These are phyloP conservation scores for Pollenia angustigena DNA, from an alignment of 2,888 invertebrate species.

Conservation along the genomic window DNA sequence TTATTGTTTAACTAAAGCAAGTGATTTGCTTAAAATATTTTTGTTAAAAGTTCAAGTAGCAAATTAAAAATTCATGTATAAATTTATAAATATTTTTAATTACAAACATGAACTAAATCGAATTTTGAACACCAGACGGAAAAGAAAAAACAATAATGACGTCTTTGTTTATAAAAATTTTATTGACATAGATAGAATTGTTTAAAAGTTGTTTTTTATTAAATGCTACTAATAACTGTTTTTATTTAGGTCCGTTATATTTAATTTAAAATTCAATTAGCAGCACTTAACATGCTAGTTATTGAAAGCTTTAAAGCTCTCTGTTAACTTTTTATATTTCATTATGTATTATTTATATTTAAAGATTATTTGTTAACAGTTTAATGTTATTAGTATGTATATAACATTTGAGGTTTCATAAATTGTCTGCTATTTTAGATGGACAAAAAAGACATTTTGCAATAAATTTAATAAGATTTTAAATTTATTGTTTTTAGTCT, in stretches of 20 bases:
- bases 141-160: not conserved
- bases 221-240: too few species aligned
- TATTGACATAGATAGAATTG: too few species aligned
- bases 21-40: slow-evolving; percentile 8
- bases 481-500: slow-evolving; percentile 9
- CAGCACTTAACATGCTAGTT: not conserved
- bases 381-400: not conserved
- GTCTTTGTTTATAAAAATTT: too few species aligned
- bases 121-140: not conserved
- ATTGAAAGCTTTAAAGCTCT: slow-evolving; percentile 25
- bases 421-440: not conserved
- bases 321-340: not conserved
- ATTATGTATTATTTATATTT: not conserved
- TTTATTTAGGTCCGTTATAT: not conserved
- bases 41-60: not conserved
- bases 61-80: not conserved
- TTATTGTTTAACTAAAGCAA: not conserved
- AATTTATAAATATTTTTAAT: not conserved
- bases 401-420: not conserved
- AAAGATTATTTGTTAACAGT: not conserved
- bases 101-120: not conserved
- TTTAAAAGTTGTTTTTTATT: too few species aligned
- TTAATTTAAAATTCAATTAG: not conserved
- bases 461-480: not conserved
- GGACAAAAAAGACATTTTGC: not conserved